Evolutionary conservation across 2,888 invertebrate species (phyloP).

Genomic region (Neocrepidodera transversa): DNA sequence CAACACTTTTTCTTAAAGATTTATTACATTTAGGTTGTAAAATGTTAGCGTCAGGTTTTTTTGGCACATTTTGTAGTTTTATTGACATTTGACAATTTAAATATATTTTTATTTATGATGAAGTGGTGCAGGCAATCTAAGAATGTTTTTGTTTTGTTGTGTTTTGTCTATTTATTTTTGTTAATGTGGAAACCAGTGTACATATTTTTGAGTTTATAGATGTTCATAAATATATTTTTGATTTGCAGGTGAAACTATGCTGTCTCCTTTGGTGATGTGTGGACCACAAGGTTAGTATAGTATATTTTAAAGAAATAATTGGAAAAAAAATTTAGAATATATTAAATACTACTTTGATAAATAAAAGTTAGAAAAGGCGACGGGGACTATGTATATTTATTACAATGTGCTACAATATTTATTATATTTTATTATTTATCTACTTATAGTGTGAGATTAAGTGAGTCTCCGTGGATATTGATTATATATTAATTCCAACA

Average conservation of each 20-base stretch:
- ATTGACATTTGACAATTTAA: not conserved
- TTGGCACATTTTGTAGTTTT: too few species aligned
- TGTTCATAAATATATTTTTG: conserved; percentile 24
- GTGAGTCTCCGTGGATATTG: too few species aligned
- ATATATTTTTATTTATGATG: not conserved
- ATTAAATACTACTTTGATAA: too few species aligned
- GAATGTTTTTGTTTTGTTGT: conserved; percentile 40
- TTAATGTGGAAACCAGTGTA: conserved; percentile 46
- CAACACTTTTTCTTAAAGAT: not conserved
- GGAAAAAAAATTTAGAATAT: not conserved
- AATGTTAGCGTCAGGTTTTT: not conserved
- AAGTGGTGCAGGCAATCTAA: not conserved
- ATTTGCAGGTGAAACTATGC: conserved; percentile 84
- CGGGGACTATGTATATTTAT: too few species aligned
- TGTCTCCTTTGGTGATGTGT: conserved; percentile 95
- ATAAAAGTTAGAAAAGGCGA: too few species aligned
- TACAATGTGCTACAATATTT: too few species aligned
- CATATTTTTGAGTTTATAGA: conserved; percentile 32
- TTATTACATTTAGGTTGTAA: not conserved
- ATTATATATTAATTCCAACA: too few species aligned
- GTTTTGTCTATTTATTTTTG: conserved; percentile 1
- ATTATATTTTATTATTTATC: too few species aligned
- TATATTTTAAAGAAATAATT: not conserved
- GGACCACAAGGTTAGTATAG: conserved; percentile 83
- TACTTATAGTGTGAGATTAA: too few species aligned